Evolutionary conservation across 2,113 vertebrate genomes (phyloP).

Genomic region (Labrus mixtus): DNA sequence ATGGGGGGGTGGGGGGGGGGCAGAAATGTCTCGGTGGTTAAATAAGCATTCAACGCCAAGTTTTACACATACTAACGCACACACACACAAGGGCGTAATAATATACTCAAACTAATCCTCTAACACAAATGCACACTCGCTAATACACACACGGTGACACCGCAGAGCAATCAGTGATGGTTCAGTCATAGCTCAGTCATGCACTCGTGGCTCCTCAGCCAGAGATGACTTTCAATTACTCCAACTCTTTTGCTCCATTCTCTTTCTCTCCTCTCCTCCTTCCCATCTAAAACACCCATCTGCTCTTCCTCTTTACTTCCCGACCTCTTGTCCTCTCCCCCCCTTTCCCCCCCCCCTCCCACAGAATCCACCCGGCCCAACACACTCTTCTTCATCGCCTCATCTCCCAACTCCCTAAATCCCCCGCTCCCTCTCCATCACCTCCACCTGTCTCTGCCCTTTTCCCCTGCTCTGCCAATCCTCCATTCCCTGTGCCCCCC

Average conservation of each 20-base stretch:
- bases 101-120: conserved; percentile 17
- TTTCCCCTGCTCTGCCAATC: conserved; percentile 50
- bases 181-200: conserved; percentile 56
- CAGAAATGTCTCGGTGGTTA: conserved; percentile 49
- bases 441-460: conserved; percentile 57
- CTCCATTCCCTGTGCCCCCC: conserved; percentile 45
- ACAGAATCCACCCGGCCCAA: conserved; percentile 11
- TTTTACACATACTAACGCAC: conserved; percentile 8
- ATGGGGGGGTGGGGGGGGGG: conserved; percentile 23
- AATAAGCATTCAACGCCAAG: conserved; percentile 42
- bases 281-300: conserved; percentile 29
- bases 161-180: conserved; percentile 41
- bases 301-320: conserved; percentile 34
- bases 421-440: conserved; percentile 57
- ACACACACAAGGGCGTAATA: conserved; percentile 8
- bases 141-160: conserved; percentile 1
- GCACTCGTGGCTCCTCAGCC: conserved; percentile 36
- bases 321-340: conserved; percentile 55
- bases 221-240: conserved; percentile 51
- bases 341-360: background rate
- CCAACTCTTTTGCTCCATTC: conserved; percentile 26
- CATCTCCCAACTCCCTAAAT: conserved; percentile 54
- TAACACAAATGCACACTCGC: conserved; percentile 19
- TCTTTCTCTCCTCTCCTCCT: conserved; percentile 15
- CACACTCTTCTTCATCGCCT: conserved; percentile 13